These are phyloP conservation scores for Xiphophorus couchianus DNA, from an alignment of 2,113 vertebrate genomes.

Conservation along the genomic window DNA sequence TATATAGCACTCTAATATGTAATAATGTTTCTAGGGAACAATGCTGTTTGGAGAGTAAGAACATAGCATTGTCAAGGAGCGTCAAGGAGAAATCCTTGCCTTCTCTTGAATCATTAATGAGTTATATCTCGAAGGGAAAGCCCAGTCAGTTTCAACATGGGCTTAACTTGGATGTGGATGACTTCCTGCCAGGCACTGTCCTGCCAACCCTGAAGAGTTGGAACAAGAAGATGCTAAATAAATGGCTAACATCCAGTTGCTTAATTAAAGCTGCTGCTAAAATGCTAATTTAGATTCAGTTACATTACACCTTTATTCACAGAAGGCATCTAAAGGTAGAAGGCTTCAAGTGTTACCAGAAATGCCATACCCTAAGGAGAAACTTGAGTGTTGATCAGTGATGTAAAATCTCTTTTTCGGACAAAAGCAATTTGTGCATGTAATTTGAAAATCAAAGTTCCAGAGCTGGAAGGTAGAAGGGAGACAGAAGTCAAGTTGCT, in stretches of 20 bases:
- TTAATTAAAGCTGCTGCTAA: background rate
- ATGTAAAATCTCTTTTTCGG: too few species aligned
- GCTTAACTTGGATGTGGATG: background rate
- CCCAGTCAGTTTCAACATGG: background rate
- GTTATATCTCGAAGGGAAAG: background rate
- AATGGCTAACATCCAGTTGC: background rate
- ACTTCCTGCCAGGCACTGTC: background rate
- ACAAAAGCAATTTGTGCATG: too few species aligned
- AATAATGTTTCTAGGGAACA: background rate
- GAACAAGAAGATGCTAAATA: background rate
- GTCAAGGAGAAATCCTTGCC: background rate
- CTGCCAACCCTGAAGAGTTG: background rate
- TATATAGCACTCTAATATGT: background rate
- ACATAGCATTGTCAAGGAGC: background rate
- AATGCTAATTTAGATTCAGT: background rate
- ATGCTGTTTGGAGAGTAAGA: background rate
- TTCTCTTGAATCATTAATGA: conserved; percentile 9
- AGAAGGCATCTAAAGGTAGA: too few species aligned
- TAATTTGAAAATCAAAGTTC: too few species aligned
- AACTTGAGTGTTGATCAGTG: too few species aligned
- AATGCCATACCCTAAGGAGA: too few species aligned
- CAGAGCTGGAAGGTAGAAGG: too few species aligned
- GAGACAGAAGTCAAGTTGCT: too few species aligned
- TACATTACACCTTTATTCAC: too few species aligned
- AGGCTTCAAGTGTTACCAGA: too few species aligned